phyloP scores from a whole-genome alignment of 2,113 vertebrate genomes.

The Hyla sarda region DNA sequence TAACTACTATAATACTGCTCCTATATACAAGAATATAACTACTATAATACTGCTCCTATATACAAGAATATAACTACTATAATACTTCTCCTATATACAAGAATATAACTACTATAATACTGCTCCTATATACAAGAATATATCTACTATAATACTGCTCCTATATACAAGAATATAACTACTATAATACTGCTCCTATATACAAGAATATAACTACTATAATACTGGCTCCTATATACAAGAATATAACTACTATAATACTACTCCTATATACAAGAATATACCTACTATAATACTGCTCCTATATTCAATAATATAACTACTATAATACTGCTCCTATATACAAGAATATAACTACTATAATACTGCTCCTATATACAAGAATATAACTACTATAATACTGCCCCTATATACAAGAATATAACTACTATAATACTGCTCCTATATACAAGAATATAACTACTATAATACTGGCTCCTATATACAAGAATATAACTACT shows the following conservation, averaged over 20 bases:
- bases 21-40: neutral
- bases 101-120: neutral
- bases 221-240: neutral
- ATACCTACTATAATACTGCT: too few relatives aligned
- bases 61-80: neutral
- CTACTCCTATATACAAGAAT: too few relatives aligned
- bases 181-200: neutral
- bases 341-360: too few relatives aligned
- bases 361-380: too few relatives aligned
- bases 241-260: neutral
- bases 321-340: too few relatives aligned
- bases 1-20: neutral
- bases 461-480: neutral
- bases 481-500: neutral
- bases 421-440: neutral
- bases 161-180: conserved; percentile 4
- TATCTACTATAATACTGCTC: neutral
- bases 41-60: conserved; percentile 1
- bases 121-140: neutral
- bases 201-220: neutral
- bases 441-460: neutral
- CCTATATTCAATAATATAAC: too few relatives aligned
- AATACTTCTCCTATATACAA: too few relatives aligned
- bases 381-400: too few relatives aligned
- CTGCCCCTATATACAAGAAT: too few relatives aligned